These are phyloP conservation scores for Urosaurus nigricauda DNA, from an alignment of 2,797 vertebrate species.

Conservation along the genomic window DNA sequence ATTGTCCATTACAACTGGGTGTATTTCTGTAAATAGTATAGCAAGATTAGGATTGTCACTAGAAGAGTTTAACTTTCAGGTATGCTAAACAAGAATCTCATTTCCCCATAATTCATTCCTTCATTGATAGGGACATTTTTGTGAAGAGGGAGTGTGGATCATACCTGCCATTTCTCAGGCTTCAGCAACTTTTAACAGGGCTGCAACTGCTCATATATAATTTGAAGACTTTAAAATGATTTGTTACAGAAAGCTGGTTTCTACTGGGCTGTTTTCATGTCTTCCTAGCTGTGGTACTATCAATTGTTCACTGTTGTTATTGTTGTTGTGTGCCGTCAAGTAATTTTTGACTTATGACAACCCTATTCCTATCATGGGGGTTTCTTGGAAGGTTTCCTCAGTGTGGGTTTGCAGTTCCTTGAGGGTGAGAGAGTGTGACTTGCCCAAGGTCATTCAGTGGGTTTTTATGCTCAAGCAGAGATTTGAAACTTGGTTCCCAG, in stretches of 20 bases:
- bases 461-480: too few species aligned
- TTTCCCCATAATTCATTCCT: neutral
- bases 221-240: neutral
- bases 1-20: neutral
- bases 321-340: too few species aligned
- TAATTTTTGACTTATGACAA: too few species aligned
- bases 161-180: neutral
- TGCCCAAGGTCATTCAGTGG: too few species aligned
- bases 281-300: neutral
- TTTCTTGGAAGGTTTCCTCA: too few species aligned
- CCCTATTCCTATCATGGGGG: too few species aligned
- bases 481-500: too few species aligned
- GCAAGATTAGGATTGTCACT: neutral
- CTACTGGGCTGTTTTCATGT: neutral
- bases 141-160: neutral
- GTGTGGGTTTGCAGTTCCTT: too few species aligned
- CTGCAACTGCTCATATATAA: neutral
- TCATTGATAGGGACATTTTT: neutral
- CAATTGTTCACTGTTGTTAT: neutral
- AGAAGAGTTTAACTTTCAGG: neutral
- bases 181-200: neutral
- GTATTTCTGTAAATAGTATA: slow-evolving; percentile 27
- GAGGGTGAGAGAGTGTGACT: too few species aligned
- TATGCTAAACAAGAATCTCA: neutral
- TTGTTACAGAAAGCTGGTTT: slow-evolving; percentile 5